Percentiles rank a stretch among this genome's conserved stretches.
Conservation (phyloP, 1,140 invertebrate genomes). For the Hesperophylax magnus region DNA sequence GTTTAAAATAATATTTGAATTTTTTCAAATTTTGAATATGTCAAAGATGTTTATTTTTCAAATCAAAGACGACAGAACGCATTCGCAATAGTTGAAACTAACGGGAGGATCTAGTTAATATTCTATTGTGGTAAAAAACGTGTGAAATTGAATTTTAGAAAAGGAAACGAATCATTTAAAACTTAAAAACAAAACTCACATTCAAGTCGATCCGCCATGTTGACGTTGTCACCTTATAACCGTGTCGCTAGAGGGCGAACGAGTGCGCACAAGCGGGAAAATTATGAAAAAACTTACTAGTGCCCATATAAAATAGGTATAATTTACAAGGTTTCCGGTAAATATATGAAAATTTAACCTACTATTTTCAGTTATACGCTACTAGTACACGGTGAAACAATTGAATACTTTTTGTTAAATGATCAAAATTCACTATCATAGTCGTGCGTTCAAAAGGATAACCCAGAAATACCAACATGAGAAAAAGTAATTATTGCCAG, state of each 20-base stretch:
- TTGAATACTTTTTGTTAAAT: constrained; percentile 8
- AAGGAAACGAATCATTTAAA: constrained; percentile 48
- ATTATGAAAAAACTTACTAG: constrained; percentile 22
- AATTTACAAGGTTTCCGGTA: constrained; percentile 12
- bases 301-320: not conserved
- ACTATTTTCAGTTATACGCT: not conserved
- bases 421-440: constrained; percentile 24
- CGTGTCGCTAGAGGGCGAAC: constrained; percentile 40
- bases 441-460: constrained; percentile 18
- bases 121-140: not conserved
- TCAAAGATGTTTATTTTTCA: constrained; percentile 43
- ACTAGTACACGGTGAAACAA: not conserved
- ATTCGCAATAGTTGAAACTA: not conserved
- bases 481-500: constrained; percentile 15
- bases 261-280: constrained; percentile 44
- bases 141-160: constrained; percentile 33
- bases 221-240: constrained; percentile 68
- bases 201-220: constrained; percentile 84
- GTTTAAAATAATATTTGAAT: constrained; percentile 65
- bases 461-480: not conserved
- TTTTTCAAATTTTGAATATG: constrained; percentile 70
- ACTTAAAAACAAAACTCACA: constrained; percentile 73
- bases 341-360: not conserved
- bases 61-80: constrained; percentile 16
- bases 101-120: not conserved